Percentiles rank a stretch among this genome's conserved stretches.
phyloP scores from a whole-genome alignment of 2,888 invertebrate species.

The Drosophila mettleri region DNA sequence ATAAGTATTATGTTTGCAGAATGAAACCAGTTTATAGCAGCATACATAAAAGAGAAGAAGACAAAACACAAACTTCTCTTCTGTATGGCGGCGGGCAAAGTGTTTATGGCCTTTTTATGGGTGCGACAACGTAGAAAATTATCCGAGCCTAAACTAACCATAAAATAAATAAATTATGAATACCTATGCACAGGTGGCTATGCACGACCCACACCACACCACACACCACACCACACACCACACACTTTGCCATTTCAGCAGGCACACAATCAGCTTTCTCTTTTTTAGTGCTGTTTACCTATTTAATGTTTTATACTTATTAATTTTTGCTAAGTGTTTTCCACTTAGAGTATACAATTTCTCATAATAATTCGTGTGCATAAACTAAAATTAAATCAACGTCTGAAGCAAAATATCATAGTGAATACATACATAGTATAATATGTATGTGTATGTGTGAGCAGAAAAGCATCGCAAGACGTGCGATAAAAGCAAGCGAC shows the following conservation, averaged over 20 bases:
- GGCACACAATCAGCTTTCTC: conserved; percentile 15
- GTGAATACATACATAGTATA: conserved; percentile 25
- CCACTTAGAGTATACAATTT: conserved; percentile 1
- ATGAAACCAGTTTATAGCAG: conserved; percentile 65
- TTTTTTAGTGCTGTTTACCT: conserved; percentile 31
- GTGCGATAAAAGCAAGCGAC: conserved; percentile 41
- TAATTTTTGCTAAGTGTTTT: conserved; percentile 24
- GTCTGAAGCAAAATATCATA: conserved; percentile 38
- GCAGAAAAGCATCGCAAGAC: conserved; percentile 12
- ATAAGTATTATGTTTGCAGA: conserved; percentile 57
- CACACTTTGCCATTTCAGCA: conserved; percentile 19
- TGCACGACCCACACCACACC: too few relatives aligned
- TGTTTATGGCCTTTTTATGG: conserved; percentile 63
- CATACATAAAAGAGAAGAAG: conserved; percentile 9
- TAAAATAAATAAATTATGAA: conserved; percentile 65
- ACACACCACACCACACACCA: too few relatives aligned
- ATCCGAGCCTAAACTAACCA: conserved; percentile 47
- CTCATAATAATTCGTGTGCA: conserved; percentile 11
- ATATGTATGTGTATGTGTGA: not conserved
- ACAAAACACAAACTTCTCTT: conserved; percentile 17
- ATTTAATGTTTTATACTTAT: conserved; percentile 36
- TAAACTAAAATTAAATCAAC: conserved; percentile 55
- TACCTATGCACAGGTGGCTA: conserved; percentile 15
- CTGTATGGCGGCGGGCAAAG: conserved; percentile 33
- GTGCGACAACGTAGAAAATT: conserved; percentile 29